Percentiles rank a stretch among this genome's conserved stretches.
Evolutionary conservation across 2,888 invertebrate species (phyloP).

Genomic region (Nemoura dubitans): DNA sequence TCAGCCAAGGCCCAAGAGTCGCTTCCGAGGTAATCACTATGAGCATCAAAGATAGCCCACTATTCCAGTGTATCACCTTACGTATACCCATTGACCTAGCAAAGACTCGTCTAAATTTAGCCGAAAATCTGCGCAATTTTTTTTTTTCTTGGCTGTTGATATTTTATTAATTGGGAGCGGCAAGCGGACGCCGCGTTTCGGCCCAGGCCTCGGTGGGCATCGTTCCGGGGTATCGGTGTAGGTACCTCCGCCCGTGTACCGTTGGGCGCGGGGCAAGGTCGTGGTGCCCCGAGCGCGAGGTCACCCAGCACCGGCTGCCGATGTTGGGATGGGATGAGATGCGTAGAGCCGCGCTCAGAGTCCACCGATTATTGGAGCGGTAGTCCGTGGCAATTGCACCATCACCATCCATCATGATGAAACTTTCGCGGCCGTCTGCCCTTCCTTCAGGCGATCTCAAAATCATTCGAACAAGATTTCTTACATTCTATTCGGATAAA

Average conservation of each 20-base stretch:
- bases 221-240: neutral
- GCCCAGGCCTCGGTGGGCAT: neutral
- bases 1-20: neutral
- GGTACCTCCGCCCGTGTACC: neutral
- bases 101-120: neutral
- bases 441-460: neutral
- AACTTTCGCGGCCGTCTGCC: constrained; percentile 37
- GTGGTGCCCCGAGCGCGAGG: neutral
- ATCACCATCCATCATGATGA: constrained; percentile 25
- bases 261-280: neutral
- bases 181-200: neutral
- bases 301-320: neutral
- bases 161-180: neutral
- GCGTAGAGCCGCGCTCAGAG: no score
- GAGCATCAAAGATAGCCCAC: neutral
- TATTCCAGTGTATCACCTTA: constrained; percentile 7
- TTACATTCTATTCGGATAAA: constrained; percentile 7
- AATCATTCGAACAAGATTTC: neutral
- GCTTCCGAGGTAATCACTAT: neutral
- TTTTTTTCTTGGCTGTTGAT: neutral
- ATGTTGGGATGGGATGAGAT: no score
- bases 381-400: constrained; percentile 17
- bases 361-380: neutral
- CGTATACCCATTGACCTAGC: neutral
- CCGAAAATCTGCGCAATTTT: neutral